Evolutionary conservation across 2,113 vertebrate species (phyloP), one percentile per base, ranked within the genome.

Genomic region (Nycticorax nycticorax): DNA sequence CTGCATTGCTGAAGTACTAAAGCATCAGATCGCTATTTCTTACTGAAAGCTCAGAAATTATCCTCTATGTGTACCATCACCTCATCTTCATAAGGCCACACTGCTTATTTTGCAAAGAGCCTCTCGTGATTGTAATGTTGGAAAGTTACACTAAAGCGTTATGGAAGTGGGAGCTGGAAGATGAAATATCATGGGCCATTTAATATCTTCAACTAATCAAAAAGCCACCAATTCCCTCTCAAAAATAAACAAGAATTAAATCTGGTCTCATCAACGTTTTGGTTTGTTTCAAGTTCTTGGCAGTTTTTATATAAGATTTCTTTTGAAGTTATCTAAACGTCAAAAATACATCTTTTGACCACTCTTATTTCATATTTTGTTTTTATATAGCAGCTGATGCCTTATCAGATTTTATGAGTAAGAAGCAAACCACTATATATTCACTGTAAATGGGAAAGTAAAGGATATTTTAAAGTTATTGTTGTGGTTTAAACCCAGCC

Each of bases 341-440:
- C 7, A 4, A n/a, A 87, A 66, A 73, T 66, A 17, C 0, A 2
- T 32, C 9, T 5, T 78, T 73, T 85, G 19, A 28, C 48, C 9
- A 37, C 19, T 55, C 4, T 26, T 41, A 33, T 14, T 50, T 63
- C 1, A 13, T 75, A 50, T 48, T 88, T 86, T 41, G 1, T 33
- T 69, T 77, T 67, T 11, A 35, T 59, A 28, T 37, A 41, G 56
- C 22, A 85, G 12, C 7, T 55, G 22, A 55, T 66, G 9, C 3
- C 10, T 56, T 66, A 45, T 62, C 35, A 85, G 55, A 27, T 62
- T 77, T 84, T 69, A 55, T 52, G 26, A 84, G 14, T 60, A 35
- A 64, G 48, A 67, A 73, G 10, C 48, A 66, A 62, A 43, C 6
- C 0, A 0, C 8, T 67, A 22, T 45, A 48, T 79, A 50, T 73